phyloP scores from a whole-genome alignment of 2,888 invertebrate genomes.

The Leucozona laternaria region DNA sequence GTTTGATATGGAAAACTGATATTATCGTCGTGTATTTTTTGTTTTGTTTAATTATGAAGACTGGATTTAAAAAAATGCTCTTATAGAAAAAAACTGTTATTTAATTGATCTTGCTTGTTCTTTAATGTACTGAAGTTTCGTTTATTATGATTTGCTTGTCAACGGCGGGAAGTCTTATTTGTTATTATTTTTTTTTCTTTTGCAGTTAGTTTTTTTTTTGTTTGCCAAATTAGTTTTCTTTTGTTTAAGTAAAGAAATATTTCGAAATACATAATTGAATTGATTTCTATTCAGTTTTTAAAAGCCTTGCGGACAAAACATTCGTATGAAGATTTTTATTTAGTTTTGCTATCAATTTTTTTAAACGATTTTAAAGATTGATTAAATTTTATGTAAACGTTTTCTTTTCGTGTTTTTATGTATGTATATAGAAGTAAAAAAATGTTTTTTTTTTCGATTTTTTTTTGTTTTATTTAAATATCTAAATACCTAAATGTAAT shows the following conservation, averaged over 20 bases:
- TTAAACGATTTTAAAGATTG: slow-evolving; percentile 76
- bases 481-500: slow-evolving; percentile 72
- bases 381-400: slow-evolving; percentile 69
- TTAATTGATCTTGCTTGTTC: slow-evolving; percentile 29
- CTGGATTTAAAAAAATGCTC: slow-evolving; percentile 46
- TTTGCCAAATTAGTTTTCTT: slow-evolving; percentile 50
- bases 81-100: slow-evolving; percentile 26
- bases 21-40: slow-evolving; percentile 58
- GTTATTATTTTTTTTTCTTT: slow-evolving; percentile 32
- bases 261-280: slow-evolving; percentile 48
- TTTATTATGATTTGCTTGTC: slow-evolving; percentile 71
- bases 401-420: slow-evolving; percentile 56
- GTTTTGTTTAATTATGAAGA: slow-evolving; percentile 55
- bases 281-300: slow-evolving; percentile 37
- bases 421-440: slow-evolving; percentile 74
- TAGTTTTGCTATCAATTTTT: slow-evolving; percentile 76
- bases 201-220: slow-evolving; percentile 3
- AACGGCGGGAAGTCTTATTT: slow-evolving; percentile 75
- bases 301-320: slow-evolving; percentile 55
- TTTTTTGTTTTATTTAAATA: slow-evolving; percentile 45
- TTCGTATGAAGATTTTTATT: slow-evolving; percentile 29
- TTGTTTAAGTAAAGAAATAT: slow-evolving; percentile 30
- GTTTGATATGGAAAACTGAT: slow-evolving; percentile 75
- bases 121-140: slow-evolving; percentile 67
- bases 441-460: slow-evolving; percentile 52